Evolutionary conservation across 2,113 vertebrate genomes (phyloP).

Genomic region (Dasyornis broadbenti): DNA sequence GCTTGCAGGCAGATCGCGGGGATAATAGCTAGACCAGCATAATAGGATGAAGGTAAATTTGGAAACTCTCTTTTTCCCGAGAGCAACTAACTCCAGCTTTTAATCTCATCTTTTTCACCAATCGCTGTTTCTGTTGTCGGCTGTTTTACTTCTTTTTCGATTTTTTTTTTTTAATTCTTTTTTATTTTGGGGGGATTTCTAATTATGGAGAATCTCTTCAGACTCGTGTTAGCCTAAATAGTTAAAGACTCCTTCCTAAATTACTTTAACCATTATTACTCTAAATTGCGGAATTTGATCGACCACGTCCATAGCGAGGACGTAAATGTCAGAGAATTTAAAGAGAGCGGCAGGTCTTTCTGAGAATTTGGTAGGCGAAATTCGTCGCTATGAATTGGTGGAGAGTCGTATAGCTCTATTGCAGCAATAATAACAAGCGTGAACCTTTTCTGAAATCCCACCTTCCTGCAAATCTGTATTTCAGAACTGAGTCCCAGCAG

Average conservation of each 20-base stretch:
- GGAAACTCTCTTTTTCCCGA: constrained; percentile 12
- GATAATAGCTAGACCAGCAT: constrained; percentile 51
- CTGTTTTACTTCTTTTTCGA: constrained; percentile 21
- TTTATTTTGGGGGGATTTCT: not conserved
- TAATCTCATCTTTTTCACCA: not conserved
- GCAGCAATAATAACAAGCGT: not conserved
- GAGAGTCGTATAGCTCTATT: not conserved
- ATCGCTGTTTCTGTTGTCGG: not conserved
- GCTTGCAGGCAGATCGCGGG: constrained; percentile 31
- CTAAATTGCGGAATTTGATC: not conserved
- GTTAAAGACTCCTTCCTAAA: not conserved
- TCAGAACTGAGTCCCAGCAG: constrained; percentile 21
- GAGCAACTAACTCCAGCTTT: constrained; percentile 29
- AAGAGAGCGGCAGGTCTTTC: constrained; percentile 26
- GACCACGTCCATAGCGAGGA: not conserved
- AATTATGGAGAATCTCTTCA: not conserved
- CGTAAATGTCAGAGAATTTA: not conserved
- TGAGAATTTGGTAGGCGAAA: constrained; percentile 13
- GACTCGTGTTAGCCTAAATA: not conserved
- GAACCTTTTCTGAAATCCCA: constrained; percentile 29
- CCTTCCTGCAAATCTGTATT: constrained; percentile 22
- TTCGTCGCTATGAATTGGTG: constrained; percentile 39
- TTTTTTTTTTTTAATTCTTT: not conserved
- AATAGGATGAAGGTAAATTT: constrained; percentile 65
- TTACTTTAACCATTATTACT: not conserved